Evolutionary conservation across 2,888 invertebrate genomes (phyloP), one percentile per base, ranked within the genome.

Genomic region (Bellardia pandia): DNA sequence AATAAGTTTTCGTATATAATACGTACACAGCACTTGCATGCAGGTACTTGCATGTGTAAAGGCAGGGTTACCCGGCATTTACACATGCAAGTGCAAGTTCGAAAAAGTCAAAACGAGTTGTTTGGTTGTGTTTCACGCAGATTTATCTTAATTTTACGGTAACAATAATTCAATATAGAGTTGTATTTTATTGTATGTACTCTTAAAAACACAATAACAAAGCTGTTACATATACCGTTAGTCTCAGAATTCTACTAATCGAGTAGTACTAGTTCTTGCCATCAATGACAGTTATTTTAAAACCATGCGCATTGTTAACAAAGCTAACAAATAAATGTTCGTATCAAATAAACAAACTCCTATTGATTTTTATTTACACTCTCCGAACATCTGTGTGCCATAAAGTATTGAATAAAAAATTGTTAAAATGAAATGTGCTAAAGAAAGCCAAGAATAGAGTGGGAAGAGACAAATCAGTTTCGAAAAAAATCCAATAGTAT

Each of bases 281-380:
- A 81, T 6, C 11, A 62, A 58, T 87, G 87, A 87, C 87, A 81
- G 84, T 81, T 87, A 58, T 42, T 64, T 69, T 23, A 0, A 33
- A 69, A 42, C 42, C 87, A 71, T 87, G 87, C 87, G 87, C 78
- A 51, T 23, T 78, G 5, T 11, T 1, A 2, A 37, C 30, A 68
- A 74, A 30, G 23, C 53, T 68, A 37, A 16, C 64, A 42, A 8
- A 37, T 48, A 62, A 30, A 68, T 69, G 14, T 37, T 79, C 45
- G 33, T 85, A 75, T 69, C 13, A 64, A 82, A 58, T n/a, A 75
- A 72, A 71, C 76, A 80, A 68, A 72, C 71, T 72, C 56, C 74
- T 87, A 85, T 87, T 85, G 84, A 87, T 87, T 84, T 81, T 74
- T 60, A 64, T 66, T 66, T 74, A 69, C 69, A 76, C 75, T 85